Evolutionary conservation across 2,797 vertebrate genomes (phyloP).

Genomic region (Sciurus vulgaris): DNA sequence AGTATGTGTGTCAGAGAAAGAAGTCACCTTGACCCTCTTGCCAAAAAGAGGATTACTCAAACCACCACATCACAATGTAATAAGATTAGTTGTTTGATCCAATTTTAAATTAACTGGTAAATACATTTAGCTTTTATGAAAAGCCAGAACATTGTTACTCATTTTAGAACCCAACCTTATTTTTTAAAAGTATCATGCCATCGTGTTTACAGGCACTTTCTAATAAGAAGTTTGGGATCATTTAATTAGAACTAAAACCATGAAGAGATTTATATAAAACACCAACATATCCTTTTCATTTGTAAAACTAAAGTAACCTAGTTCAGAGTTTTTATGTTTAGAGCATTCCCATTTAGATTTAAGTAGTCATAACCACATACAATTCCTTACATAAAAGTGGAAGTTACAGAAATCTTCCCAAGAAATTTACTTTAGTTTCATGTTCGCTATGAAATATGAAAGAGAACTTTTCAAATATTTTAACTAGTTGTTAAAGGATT

Average conservation of each 20-base stretch:
- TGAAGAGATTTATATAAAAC: slow-evolving; percentile 22
- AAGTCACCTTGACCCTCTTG: neutral
- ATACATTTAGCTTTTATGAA: neutral
- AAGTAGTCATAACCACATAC: neutral
- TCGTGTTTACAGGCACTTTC: neutral
- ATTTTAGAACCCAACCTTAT: slow-evolving; percentile 30
- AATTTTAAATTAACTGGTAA: slow-evolving; percentile 38
- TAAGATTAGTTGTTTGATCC: neutral
- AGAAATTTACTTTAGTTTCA: neutral
- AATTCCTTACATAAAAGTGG: neutral
- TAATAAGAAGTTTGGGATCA: slow-evolving; percentile 17
- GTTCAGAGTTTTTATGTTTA: slow-evolving; percentile 20
- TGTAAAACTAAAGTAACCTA: slow-evolving; percentile 4
- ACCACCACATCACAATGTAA: neutral
- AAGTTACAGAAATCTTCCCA: neutral
- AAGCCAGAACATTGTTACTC: neutral
- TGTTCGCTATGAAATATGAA: neutral
- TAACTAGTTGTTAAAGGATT: neutral
- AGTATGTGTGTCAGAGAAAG: neutral
- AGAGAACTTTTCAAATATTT: neutral
- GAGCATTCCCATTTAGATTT: neutral
- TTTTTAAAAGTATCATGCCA: neutral
- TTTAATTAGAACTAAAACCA: slow-evolving; percentile 27
- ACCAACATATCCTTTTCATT: neutral
- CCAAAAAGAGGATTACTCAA: neutral